Evolutionary conservation across 2,888 invertebrate genomes (phyloP).

Genomic region (Scaptomyza reducta): DNA sequence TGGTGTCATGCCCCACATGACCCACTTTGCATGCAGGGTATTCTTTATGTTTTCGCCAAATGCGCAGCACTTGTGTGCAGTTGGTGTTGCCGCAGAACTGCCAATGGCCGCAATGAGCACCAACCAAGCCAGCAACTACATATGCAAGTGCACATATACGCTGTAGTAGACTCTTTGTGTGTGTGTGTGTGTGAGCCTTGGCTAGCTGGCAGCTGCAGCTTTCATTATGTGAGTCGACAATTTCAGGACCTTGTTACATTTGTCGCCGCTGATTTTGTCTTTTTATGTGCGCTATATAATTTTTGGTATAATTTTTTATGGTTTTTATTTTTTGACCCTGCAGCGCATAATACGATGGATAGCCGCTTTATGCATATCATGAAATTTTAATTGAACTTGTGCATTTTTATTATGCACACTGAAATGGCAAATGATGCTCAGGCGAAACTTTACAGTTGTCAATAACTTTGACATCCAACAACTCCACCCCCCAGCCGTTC

Average conservation of each 20-base stretch:
- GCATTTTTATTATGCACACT: constrained; percentile 68
- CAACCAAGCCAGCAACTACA: constrained; percentile 15
- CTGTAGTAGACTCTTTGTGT: constrained; percentile 5
- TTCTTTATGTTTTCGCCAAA: constrained; percentile 47
- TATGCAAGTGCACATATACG: constrained; percentile 9
- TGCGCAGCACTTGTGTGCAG: constrained; percentile 68
- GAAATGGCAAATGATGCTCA: constrained; percentile 45
- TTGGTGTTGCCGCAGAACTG: constrained; percentile 65
- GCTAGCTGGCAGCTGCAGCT: constrained; percentile 51
- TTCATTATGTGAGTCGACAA: constrained; percentile 62
- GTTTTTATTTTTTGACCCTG: background rate
- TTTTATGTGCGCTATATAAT: constrained; percentile 17
- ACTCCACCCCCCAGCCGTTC: background rate
- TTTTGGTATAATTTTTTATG: constrained; percentile 29
- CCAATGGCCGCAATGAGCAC: constrained; percentile 67
- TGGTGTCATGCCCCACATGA: too few species aligned
- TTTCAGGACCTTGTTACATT: constrained; percentile 56
- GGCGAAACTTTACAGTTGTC: constrained; percentile 73
- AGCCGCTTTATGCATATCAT: constrained; percentile 68
- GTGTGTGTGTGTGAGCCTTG: constrained; percentile 23
- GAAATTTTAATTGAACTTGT: constrained; percentile 77
- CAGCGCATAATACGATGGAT: constrained; percentile 9
- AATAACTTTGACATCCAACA: constrained; percentile 62
- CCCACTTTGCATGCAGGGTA: constrained; percentile 30
- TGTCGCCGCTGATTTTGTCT: constrained; percentile 41